Base-by-base conservation (phyloP, 1,140 invertebrate species). In the Drosophila pallidifrons region DNA sequence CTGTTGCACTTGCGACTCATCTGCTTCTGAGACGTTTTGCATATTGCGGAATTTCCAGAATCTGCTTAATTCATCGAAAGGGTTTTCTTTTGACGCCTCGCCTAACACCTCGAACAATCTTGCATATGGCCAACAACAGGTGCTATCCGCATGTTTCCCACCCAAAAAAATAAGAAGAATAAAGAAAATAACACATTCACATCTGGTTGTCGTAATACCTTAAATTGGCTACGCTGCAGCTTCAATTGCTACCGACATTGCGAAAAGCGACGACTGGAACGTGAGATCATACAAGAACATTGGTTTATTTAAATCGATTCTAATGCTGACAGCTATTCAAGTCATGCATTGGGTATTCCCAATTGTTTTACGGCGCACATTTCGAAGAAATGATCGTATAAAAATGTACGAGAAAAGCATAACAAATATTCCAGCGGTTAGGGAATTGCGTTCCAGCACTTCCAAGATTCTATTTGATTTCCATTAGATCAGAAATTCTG, bases 11-110 rank as follows among this genome's bases (percentile, higher is more conserved):
- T 25, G 20, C 15, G 49, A 11, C 32, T 51, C 54, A 38, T 66
- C 58, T 49, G 49, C 15, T 46, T 30, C 59, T 59, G 55, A 63
- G 71, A 58, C 65, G 65, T 72, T 25, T 87, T 30, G 43, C 63
- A 76, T 60, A 58, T 88, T 88, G 81, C 85, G 85, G 85, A 88
- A 88, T 89, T 88, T 88, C 85, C 85, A 89, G 85, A 83, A 89
- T 85, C 78, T 58, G 63, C 71, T 70, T 64, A 70, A 88, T 88
- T 89, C 81, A 88, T 81, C 77, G 63, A 87, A 87, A 88, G 83
- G 83, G 80, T 87, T 82, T 64, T 10, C 52, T 77, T 13, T 45
- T 51, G 16, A 28, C 60, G 46, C 47, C 61, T 49, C 66, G 16
- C 54, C 61, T 70, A 74, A 49, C 69, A 67, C 72, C 77, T 76